phyloP scores from a whole-genome alignment of 2,888 invertebrate species.

The Aethes cnicana region DNA sequence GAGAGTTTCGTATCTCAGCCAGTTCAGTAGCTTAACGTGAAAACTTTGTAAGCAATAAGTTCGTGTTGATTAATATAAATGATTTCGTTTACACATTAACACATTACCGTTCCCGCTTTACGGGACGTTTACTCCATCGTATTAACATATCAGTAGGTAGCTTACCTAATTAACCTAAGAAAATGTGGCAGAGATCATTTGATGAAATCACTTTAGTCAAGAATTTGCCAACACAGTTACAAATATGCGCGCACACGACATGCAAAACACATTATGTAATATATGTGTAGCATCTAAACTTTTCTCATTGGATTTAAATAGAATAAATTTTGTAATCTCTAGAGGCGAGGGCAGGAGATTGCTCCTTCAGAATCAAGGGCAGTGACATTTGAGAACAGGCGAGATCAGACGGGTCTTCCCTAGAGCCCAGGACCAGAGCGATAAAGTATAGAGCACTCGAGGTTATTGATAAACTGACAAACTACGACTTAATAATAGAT shows the following conservation, averaged over 20 bases:
- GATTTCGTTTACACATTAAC: conserved; percentile 13
- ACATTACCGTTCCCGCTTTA: no score
- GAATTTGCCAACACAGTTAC: no score
- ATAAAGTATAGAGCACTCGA: no score
- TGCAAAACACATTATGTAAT: not conserved
- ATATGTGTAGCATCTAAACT: conserved; percentile 6
- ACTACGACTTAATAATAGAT: no score
- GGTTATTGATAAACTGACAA: no score
- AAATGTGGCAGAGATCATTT: no score
- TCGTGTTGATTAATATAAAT: conserved; percentile 19
- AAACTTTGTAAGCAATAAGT: conserved; percentile 17
- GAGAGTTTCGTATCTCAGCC: conserved; percentile 4
- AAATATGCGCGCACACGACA: not conserved
- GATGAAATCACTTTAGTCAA: no score
- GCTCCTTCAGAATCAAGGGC: conserved; percentile 8
- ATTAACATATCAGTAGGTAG: no score
- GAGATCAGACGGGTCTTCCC: not conserved
- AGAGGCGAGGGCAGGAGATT: conserved; percentile 3
- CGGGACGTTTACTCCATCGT: no score
- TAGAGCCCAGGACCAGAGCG: no score
- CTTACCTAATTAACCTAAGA: no score
- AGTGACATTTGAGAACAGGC: conserved; percentile 11
- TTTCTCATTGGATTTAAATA: conserved; percentile 9
- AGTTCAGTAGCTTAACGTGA: conserved; percentile 7
- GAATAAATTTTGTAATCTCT: conserved; percentile 16